Evolutionary conservation across 2,797 vertebrate species (phyloP).

Genomic region (Lacerta agilis): DNA sequence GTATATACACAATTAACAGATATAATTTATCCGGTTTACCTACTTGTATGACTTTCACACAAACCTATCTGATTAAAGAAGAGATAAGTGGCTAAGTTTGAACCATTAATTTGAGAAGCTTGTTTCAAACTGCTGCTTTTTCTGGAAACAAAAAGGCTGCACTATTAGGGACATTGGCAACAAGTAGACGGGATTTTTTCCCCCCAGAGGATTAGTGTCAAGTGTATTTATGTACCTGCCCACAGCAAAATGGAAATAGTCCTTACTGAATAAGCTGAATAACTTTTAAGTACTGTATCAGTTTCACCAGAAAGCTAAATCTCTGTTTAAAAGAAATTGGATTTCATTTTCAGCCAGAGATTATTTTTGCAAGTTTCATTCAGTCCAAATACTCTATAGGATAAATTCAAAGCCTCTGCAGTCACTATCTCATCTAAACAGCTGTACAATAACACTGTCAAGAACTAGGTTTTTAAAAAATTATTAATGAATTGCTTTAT

Average conservation of each 20-base stretch:
- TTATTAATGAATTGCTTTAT: neutral
- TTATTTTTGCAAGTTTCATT: neutral
- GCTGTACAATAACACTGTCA: neutral
- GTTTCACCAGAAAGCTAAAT: neutral
- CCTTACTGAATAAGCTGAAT: neutral
- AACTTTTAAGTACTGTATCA: neutral
- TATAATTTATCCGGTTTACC: neutral
- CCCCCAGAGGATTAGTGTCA: neutral
- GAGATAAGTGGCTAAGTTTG: neutral
- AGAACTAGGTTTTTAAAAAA: neutral
- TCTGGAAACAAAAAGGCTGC: neutral
- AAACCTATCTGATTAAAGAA: neutral
- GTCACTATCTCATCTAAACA: slow-evolving; percentile 1
- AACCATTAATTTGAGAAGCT: neutral
- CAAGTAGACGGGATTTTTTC: neutral
- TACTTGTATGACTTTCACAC: neutral
- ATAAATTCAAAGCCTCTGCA: neutral
- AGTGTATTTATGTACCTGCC: neutral
- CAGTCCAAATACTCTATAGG: neutral
- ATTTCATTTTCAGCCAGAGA: neutral
- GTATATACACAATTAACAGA: neutral
- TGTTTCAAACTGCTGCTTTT: neutral
- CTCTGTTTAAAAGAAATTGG: neutral
- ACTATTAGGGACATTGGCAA: neutral
- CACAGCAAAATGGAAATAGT: neutral